These are phyloP conservation scores for Brassicogethes aeneus DNA, from an alignment of 2,888 invertebrate genomes.

Conservation along the genomic window DNA sequence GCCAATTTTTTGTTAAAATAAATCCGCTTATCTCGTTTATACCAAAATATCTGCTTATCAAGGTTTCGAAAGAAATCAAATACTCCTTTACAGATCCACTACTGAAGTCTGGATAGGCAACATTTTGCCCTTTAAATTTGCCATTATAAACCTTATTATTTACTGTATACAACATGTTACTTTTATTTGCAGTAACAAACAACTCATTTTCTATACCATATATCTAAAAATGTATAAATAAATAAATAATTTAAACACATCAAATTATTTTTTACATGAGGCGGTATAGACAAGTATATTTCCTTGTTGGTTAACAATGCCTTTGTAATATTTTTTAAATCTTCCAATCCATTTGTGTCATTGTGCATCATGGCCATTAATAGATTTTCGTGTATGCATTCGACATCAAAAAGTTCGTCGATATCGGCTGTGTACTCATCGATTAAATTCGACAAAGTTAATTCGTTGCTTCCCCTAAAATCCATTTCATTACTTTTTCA, in stretches of 20 bases:
- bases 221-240: not conserved
- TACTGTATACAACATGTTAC: conserved; percentile 11
- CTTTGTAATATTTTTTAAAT: conserved; percentile 11
- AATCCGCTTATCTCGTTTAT: conserved; percentile 37
- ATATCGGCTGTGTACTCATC: conserved; percentile 22
- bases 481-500: no score
- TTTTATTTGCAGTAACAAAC: no score
- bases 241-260: not conserved
- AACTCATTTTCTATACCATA: no score
- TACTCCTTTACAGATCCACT: conserved; percentile 20
- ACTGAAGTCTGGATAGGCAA: conserved; percentile 35
- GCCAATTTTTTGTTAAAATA: conserved; percentile 50
- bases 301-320: no score
- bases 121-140: conserved; percentile 24
- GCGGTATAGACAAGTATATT: conserved; percentile 30
- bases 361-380: conserved; percentile 23
- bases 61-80: conserved; percentile 18
- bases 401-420: conserved; percentile 29
- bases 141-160: conserved; percentile 23
- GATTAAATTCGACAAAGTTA: conserved; percentile 22
- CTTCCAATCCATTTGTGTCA: conserved; percentile 13
- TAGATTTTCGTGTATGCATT: conserved; percentile 42
- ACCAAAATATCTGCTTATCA: conserved; percentile 14
- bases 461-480: conserved; percentile 24
- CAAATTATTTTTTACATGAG: conserved; percentile 29